Conservation (phyloP, 2,113 vertebrate genomes). For the Holacanthus passer region DNA sequence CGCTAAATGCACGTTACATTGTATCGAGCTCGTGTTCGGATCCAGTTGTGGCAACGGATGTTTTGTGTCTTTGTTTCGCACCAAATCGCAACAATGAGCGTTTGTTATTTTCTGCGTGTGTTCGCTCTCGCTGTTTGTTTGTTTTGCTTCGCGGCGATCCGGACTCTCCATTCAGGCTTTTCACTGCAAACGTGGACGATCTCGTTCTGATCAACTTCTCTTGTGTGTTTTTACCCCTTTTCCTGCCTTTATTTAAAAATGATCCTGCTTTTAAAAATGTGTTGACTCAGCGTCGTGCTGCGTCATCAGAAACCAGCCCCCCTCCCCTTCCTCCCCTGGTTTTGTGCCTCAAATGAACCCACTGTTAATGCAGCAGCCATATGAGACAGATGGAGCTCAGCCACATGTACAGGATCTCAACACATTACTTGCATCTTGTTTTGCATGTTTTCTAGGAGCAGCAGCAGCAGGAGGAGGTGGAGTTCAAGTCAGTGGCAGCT, state of each 20-base stretch:
- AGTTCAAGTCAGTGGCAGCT: conserved; percentile 6
- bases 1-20: conserved; percentile 42
- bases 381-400: not conserved
- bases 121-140: not conserved
- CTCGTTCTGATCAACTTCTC: not conserved
- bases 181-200: not conserved
- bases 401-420: not conserved
- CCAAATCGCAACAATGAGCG: not conserved
- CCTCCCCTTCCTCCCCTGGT: conserved; percentile 22
- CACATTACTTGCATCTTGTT: not conserved
- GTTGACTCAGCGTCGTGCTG: conserved; percentile 76
- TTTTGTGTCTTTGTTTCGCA: not conserved
- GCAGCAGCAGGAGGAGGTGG: not conserved
- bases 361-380: conserved; percentile 57
- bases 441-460: not conserved
- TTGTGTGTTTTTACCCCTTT: not conserved
- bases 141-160: conserved; percentile 35
- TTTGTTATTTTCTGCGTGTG: not conserved
- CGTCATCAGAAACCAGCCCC: conserved; percentile 74
- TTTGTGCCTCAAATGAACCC: conserved; percentile 47
- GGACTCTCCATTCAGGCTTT: conserved; percentile 2
- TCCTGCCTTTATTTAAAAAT: not conserved
- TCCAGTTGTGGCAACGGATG: not conserved
- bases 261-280: conserved; percentile 44
- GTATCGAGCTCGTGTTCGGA: not conserved